Base-by-base conservation (phyloP, 1,140 invertebrate species). In the Maconellicoccus hirsutus region DNA sequence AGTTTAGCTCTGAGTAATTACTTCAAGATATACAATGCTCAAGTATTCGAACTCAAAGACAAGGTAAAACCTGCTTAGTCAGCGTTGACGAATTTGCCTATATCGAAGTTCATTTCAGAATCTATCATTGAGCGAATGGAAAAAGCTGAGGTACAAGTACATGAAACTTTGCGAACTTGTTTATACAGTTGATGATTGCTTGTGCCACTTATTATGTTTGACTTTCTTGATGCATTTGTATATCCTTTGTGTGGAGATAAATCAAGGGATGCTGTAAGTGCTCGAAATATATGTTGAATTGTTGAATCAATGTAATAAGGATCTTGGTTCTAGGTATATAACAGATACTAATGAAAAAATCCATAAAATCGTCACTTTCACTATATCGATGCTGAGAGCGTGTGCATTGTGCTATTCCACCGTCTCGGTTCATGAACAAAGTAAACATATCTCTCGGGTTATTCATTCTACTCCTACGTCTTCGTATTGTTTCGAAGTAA, bases 401-500 rank as follows among this genome's bases (percentile, higher is more conserved):
- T 71, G 72, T 42, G 69, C 59, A 14, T 39, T 74, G 8, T 73
- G 73, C 33, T 29, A 66, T 3, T 52, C 59, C n/a, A 73, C 72
- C 1, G 70, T 73, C 7, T 21, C 25, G 19, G 42, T 74, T 25
- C 69, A 74, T 23, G 73, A 74, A 33, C 39, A 71, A 7, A 74
- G 73, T 23, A 74, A 71, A 71, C 33, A 39, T 6, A 42, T 72
- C 16, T 69, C 70, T 12, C 69, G 19, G 21, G 59, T 59, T 7
- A 66, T 74, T 7, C 71, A 74, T 70, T 22, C 70, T 52, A 59
- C 73, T 19, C 69, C 72, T 4, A 63, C 66, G 1, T 22, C 27
- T 25, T 74, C 73, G 19, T 74, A 73, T 52, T 73, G 70, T 59
- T 61, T 70, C 16, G 73, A 74, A 42, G 73, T 73, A 52, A 33